Evolutionary conservation across 2,113 vertebrate genomes (phyloP).

Genomic region (Xenotilapia leptura): DNA sequence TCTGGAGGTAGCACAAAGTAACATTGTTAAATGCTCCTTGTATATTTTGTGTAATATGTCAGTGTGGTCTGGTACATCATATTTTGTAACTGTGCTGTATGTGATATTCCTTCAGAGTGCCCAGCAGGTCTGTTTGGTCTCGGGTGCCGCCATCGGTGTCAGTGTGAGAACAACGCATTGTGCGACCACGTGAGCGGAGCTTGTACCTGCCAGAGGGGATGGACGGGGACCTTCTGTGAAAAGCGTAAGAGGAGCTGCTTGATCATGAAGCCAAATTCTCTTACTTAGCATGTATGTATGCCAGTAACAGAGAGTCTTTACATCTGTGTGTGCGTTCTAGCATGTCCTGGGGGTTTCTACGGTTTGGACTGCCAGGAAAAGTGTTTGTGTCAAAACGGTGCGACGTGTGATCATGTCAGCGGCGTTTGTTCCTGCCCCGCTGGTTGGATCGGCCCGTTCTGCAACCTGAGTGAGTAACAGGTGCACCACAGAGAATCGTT

Average conservation of each 20-base stretch:
- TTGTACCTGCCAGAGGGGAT: conserved; percentile 83
- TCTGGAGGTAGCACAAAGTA: not conserved
- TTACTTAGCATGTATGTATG: not conserved
- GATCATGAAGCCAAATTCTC: not conserved
- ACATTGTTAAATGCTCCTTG: not conserved
- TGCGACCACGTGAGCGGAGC: conserved; percentile 91
- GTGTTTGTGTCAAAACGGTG: conserved; percentile 80
- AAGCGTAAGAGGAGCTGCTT: conserved; percentile 68
- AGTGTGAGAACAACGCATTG: conserved; percentile 79
- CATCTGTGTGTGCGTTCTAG: conserved; percentile 54
- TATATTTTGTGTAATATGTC: not conserved
- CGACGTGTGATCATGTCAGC: conserved; percentile 66
- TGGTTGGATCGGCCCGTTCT: conserved; percentile 78
- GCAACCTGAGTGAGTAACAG: conserved; percentile 74
- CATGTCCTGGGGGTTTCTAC: conserved; percentile 86
- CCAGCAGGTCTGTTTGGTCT: conserved; percentile 78
- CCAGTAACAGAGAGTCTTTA: not conserved
- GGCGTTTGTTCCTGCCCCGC: conserved; percentile 78
- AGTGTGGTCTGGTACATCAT: not conserved
- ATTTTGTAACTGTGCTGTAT: not conserved
- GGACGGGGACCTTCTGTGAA: conserved; percentile 89
- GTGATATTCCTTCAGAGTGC: conserved; percentile 71
- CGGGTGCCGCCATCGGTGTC: conserved; percentile 77
- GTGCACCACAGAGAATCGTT: not conserved
- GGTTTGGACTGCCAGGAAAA: conserved; percentile 81